phyloP scores from a whole-genome alignment of 37 sponge, comb jelly and placozoan species.

The Ephydatia muelleri region DNA sequence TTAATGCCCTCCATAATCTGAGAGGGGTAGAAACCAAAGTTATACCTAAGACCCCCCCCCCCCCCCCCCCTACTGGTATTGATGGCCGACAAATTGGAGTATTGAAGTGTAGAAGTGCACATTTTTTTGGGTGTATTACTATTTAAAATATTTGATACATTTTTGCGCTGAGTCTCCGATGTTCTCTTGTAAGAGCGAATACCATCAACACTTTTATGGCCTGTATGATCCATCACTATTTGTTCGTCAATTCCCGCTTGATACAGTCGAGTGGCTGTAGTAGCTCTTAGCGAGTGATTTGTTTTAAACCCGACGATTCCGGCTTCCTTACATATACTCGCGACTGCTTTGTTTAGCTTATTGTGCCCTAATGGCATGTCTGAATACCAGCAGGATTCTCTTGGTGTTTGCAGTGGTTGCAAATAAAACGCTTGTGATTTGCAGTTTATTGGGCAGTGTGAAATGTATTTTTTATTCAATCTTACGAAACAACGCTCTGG shows the following conservation, averaged over 20 bases:
- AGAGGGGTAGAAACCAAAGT: no score
- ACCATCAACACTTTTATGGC: conserved; percentile 34
- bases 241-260: conserved; percentile 47
- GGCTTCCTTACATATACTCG: conserved; percentile 10
- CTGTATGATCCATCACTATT: conserved; percentile 33
- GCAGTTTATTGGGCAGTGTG: conserved; percentile 16
- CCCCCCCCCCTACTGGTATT: no score
- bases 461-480: conserved; percentile 13
- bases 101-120: no score
- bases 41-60: no score
- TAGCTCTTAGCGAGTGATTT: conserved; percentile 44
- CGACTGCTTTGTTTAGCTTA: background rate
- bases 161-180: background rate
- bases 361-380: conserved; percentile 13
- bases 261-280: conserved; percentile 24
- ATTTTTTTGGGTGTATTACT: background rate
- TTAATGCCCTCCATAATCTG: no score
- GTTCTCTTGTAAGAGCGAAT: conserved; percentile 36
- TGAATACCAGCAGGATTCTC: conserved; percentile 22
- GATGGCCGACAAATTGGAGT: no score
- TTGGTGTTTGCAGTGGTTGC: background rate
- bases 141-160: conserved; percentile 21
- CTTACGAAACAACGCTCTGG: conserved; percentile 23
- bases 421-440: conserved; percentile 26
- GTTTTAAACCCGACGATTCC: conserved; percentile 29